Evolutionary conservation across 2,888 invertebrate genomes (phyloP).

Genomic region (Andrena minutula): DNA sequence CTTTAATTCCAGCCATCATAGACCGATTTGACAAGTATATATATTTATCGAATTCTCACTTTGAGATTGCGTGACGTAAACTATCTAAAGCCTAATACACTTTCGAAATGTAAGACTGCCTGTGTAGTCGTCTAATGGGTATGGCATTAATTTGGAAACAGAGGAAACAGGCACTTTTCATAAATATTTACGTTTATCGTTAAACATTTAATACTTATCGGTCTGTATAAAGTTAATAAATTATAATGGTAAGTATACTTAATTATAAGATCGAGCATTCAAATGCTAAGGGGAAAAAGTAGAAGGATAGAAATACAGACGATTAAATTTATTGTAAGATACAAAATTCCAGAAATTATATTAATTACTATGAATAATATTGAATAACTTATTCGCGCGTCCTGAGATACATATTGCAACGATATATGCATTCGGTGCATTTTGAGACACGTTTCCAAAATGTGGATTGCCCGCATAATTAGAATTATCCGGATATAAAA

Average conservation of each 20-base stretch:
- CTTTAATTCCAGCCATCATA: conserved; percentile 84
- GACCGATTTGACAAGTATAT: conserved; percentile 75
- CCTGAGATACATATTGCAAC: no score
- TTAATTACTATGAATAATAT: background rate
- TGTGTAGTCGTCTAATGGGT: conserved; percentile 3
- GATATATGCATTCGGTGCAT: background rate
- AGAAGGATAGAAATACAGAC: no score
- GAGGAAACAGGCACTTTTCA: background rate
- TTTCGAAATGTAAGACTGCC: background rate
- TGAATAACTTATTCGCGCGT: background rate
- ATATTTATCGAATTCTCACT: conserved; percentile 65
- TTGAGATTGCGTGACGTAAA: conserved; percentile 62
- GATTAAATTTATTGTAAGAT: background rate
- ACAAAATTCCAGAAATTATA: background rate
- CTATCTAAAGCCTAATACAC: conserved; percentile 36
- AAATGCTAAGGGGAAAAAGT: no score
- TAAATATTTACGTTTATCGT: conserved; percentile 1
- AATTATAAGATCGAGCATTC: no score
- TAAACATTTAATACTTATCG: conserved; percentile 4
- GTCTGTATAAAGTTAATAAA: no score
- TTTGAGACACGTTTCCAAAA: no score
- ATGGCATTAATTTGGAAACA: conserved; percentile 11
- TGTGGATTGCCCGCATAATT: no score
- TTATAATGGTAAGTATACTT: no score
- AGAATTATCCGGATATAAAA: no score